A percentile compares a stretch with the other conserved stretches of the same genome.
phyloP scores from a whole-genome alignment of 2,797 vertebrate genomes.

The Falco biarmicus region DNA sequence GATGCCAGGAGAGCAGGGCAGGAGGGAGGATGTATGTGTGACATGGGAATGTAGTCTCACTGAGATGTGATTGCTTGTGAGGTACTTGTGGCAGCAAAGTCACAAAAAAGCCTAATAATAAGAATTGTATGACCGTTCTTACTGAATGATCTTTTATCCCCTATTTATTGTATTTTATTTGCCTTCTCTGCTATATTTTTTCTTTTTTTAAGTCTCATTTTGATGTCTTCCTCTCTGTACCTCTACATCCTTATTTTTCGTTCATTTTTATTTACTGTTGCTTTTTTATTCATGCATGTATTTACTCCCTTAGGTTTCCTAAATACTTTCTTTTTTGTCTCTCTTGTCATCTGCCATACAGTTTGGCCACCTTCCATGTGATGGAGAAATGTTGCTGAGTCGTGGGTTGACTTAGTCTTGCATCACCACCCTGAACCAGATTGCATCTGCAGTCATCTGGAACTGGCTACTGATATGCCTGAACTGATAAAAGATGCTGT shows the following conservation, averaged over 20 bases:
- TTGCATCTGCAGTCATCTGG: not conserved
- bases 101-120: not conserved
- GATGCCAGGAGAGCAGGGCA: rapidly evolving
- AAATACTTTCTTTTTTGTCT: not conserved
- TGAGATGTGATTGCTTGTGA: not conserved
- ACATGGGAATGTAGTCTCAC: not conserved
- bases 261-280: not conserved
- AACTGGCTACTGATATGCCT: not conserved
- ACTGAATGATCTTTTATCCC: not conserved
- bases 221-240: not conserved
- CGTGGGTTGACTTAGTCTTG: not conserved
- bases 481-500: not conserved
- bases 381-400: not conserved
- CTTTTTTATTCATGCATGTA: not conserved
- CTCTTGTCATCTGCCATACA: not conserved
- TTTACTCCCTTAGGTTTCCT: not conserved
- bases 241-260: not conserved
- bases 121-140: not conserved
- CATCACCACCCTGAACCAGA: not conserved
- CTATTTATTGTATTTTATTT: not conserved
- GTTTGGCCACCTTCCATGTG: not conserved
- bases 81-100: not conserved
- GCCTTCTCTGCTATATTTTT: not conserved
- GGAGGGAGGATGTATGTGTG: not conserved
- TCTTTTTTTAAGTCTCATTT: not conserved